These are phyloP conservation scores for Coturnix japonica DNA, from an alignment of 2,113 vertebrate species.

Conservation along the genomic window DNA sequence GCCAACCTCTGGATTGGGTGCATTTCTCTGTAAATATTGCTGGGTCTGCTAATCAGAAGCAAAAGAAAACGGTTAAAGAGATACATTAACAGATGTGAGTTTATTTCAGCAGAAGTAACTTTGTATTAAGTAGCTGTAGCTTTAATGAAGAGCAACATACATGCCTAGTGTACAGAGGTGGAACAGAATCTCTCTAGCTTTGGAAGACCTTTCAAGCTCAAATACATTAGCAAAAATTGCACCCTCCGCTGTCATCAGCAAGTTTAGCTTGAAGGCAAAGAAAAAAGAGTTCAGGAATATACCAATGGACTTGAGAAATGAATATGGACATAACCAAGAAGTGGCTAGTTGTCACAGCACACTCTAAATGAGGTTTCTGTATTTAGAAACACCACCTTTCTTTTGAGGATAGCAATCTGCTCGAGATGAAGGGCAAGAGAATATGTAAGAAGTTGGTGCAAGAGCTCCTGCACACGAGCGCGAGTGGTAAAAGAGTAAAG, in stretches of 20 bases:
- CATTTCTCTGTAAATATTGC: not conserved
- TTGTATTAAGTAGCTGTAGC: not conserved
- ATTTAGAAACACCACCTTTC: conserved; percentile 45
- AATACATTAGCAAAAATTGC: not conserved
- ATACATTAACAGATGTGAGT: not conserved
- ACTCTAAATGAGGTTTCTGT: conserved; percentile 51
- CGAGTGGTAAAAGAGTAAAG: not conserved
- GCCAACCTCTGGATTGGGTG: too few species aligned
- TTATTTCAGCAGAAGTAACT: not conserved
- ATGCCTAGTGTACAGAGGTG: not conserved
- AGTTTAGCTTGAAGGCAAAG: not conserved
- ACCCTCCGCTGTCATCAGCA: not conserved
- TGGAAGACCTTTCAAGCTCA: not conserved
- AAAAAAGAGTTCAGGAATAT: not conserved
- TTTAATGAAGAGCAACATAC: not conserved
- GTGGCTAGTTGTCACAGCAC: not conserved
- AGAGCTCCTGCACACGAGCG: not conserved
- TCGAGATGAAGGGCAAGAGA: conserved; percentile 42
- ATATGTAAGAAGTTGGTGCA: not conserved
- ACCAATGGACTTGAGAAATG: conserved; percentile 8
- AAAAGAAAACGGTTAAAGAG: not conserved
- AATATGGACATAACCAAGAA: not conserved
- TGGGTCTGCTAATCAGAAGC: not conserved
- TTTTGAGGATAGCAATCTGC: conserved; percentile 18
- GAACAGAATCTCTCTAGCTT: not conserved